Conservation (phyloP, 2,888 invertebrate species). For the Apamea sordens region DNA sequence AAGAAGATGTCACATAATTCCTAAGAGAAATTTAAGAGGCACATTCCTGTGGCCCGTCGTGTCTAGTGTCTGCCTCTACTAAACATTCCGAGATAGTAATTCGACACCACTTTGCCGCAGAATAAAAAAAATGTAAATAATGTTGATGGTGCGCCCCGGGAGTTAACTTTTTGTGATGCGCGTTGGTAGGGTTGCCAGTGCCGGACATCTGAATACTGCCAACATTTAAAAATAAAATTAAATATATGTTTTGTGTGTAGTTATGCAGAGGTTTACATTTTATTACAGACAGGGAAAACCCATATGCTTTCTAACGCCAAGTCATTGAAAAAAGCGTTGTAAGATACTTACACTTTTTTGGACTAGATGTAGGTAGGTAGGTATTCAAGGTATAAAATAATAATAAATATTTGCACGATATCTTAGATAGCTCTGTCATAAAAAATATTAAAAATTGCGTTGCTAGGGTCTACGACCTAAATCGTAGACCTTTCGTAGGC, state of each 20-base stretch:
- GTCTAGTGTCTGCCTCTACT: slow-evolving; percentile 73
- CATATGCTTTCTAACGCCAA: not conserved
- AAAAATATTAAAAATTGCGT: not conserved
- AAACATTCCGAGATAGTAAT: slow-evolving; percentile 88
- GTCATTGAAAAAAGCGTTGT: not conserved
- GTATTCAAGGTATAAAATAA: not conserved
- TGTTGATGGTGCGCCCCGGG: slow-evolving; percentile 81
- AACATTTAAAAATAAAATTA: not conserved
- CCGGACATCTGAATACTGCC: slow-evolving; percentile 11
- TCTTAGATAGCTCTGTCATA: not conserved
- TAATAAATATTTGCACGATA: not conserved
- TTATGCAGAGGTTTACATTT: not conserved
- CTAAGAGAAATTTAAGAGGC: slow-evolving; percentile 68
- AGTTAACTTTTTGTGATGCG: slow-evolving; percentile 78
- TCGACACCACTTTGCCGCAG: slow-evolving; percentile 83
- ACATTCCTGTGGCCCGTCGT: slow-evolving; percentile 69
- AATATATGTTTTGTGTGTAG: not conserved
- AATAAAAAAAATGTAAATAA: slow-evolving; percentile 85
- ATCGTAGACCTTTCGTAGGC: slow-evolving; percentile 25
- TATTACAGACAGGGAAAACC: not conserved
- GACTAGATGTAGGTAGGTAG: not conserved
- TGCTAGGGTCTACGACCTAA: not conserved
- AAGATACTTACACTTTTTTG: not conserved
- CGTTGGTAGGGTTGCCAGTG: slow-evolving; percentile 67
- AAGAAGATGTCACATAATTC: slow-evolving; percentile 57